These are phyloP conservation scores for Ariolimax columbianus DNA, from an alignment of 2,888 invertebrate species.

Conservation along the genomic window DNA sequence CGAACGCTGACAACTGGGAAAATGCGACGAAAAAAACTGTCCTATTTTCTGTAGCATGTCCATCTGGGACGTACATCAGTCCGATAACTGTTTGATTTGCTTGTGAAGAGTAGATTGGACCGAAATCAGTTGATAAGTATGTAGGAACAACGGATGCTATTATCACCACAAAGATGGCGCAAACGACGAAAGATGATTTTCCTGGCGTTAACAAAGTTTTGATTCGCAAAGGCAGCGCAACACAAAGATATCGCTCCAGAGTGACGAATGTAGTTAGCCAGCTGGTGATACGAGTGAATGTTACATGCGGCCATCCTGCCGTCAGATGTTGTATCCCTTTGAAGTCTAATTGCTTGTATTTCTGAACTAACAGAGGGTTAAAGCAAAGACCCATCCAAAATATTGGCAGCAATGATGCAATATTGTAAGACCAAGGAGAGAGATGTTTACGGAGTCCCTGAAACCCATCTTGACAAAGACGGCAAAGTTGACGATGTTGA, in stretches of 20 bases:
- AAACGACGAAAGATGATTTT: not conserved
- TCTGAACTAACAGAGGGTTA: not conserved
- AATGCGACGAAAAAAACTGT: not conserved
- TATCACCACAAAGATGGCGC: not conserved
- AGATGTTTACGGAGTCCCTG: not conserved
- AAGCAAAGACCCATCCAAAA: not conserved
- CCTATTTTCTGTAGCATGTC: not conserved
- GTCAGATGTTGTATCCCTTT: not conserved
- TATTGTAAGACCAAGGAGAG: not conserved
- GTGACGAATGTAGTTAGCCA: not conserved
- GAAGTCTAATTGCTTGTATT: not conserved
- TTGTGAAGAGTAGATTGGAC: not conserved
- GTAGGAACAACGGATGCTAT: not conserved
- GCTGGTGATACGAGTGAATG: not conserved
- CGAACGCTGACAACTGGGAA: not conserved
- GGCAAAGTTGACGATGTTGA: not conserved
- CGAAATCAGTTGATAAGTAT: not conserved
- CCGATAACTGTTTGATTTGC: not conserved
- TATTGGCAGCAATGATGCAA: not conserved
- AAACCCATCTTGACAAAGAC: not conserved
- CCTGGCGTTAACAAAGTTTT: not conserved
- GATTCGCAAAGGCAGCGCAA: not conserved
- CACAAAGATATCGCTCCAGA: not conserved
- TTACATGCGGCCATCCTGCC: not conserved
- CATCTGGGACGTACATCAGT: not conserved